Evolutionary conservation across 2,113 vertebrate genomes (phyloP).

Genomic region (Okapia johnstoni): DNA sequence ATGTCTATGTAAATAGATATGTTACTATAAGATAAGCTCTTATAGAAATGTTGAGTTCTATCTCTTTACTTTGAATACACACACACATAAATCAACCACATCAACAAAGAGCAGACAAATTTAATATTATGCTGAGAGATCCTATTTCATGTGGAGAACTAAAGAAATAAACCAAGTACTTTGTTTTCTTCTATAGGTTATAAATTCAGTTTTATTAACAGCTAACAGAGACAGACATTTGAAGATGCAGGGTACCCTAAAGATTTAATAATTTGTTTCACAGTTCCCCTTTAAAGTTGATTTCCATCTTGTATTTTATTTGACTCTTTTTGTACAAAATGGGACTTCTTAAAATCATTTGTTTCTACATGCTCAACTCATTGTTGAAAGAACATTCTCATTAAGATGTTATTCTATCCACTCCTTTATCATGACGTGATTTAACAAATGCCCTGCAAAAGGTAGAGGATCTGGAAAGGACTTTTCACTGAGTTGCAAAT

Average conservation of each 20-base stretch:
- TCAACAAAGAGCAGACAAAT: not conserved
- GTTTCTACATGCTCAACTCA: not conserved
- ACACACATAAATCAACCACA: not conserved
- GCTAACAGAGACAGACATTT: slow-evolving; percentile 1
- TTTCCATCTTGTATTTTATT: not conserved
- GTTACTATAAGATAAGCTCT: not conserved
- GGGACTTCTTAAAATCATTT: not conserved
- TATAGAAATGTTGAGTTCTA: not conserved
- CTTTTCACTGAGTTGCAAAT: not conserved
- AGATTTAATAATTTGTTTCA: not conserved
- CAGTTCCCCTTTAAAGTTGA: not conserved
- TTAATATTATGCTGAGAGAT: not conserved
- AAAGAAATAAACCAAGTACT: not conserved
- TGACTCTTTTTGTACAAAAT: not conserved
- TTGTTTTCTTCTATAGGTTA: not conserved
- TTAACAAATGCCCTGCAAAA: not conserved
- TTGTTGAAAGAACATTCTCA: not conserved
- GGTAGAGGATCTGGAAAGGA: not conserved
- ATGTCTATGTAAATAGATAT: not conserved
- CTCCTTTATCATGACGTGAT: not conserved
- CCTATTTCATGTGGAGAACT: not conserved
- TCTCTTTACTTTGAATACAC: not conserved
- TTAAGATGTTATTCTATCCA: not conserved
- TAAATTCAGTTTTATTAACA: not conserved
- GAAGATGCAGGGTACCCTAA: not conserved